These are phyloP conservation scores for Paedocypris sp. DNA, from an alignment of 2,113 vertebrate genomes.

Conservation along the genomic window DNA sequence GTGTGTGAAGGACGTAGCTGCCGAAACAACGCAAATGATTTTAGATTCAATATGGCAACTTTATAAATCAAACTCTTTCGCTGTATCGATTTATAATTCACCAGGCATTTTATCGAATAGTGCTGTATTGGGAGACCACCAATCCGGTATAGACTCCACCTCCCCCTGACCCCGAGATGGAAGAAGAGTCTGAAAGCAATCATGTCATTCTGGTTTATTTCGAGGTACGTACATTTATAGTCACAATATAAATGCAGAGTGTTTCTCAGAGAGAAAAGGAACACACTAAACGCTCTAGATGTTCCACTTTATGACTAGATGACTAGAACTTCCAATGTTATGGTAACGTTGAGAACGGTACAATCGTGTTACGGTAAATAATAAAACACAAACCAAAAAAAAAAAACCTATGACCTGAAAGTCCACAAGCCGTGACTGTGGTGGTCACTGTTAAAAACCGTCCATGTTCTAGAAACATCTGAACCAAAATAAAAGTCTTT, in stretches of 20 bases:
- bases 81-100: too few relatives aligned
- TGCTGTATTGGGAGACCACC: too few relatives aligned
- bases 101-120: too few relatives aligned
- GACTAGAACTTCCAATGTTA: too few relatives aligned
- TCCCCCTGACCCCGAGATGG: background rate
- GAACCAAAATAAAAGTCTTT: too few relatives aligned
- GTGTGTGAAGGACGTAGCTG: too few relatives aligned
- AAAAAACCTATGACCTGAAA: slow-evolving; percentile 18
- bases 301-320: too few relatives aligned
- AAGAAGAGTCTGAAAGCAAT: background rate
- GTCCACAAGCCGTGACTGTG: too few relatives aligned
- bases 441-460: slow-evolving; percentile 43
- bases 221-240: slow-evolving; percentile 33
- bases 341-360: slow-evolving; percentile 30
- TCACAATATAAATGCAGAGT: slow-evolving; percentile 29
- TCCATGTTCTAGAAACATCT: slow-evolving; percentile 14
- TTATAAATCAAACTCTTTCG: too few relatives aligned
- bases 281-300: background rate
- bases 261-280: slow-evolving; percentile 6
- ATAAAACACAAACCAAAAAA: slow-evolving; percentile 27
- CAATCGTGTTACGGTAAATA: slow-evolving; percentile 28
- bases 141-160: too few relatives aligned
- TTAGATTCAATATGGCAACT: too few relatives aligned
- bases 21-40: too few relatives aligned
- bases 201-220: slow-evolving; percentile 30